Conservation (phyloP, 1,140 invertebrate genomes). For the Battus philenor region DNA sequence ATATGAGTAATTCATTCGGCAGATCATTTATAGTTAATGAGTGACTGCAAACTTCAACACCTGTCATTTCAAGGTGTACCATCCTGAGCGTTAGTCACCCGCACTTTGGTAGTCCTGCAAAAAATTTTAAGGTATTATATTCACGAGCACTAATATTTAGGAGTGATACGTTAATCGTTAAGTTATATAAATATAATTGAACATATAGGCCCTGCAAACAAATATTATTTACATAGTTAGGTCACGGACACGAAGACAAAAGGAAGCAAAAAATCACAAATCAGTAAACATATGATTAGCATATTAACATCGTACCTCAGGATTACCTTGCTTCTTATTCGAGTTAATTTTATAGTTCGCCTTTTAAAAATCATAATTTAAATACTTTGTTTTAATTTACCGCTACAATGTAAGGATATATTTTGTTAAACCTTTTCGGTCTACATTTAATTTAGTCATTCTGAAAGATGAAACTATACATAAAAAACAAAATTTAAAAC, state of each 20-base stretch:
- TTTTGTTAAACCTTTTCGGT: too few species aligned
- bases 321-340: constrained; percentile 62
- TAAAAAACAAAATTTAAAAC: constrained; percentile 39
- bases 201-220: not conserved
- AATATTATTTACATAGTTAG: constrained; percentile 4
- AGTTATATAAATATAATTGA: not conserved
- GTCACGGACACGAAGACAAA: constrained; percentile 5
- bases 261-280: constrained; percentile 6
- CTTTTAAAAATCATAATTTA: constrained; percentile 70
- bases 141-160: not conserved
- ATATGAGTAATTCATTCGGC: constrained; percentile 74
- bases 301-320: constrained; percentile 40
- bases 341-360: constrained; percentile 63
- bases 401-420: constrained; percentile 33
- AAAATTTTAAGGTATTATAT: constrained; percentile 10
- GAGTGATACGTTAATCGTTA: not conserved
- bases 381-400: constrained; percentile 43
- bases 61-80: constrained; percentile 68
- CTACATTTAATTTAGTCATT: constrained; percentile 37
- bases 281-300: constrained; percentile 15
- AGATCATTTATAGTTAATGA: constrained; percentile 68
- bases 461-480: constrained; percentile 28
- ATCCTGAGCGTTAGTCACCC: constrained; percentile 37
- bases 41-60: constrained; percentile 41
- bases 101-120: constrained; percentile 50